A percentile compares a stretch with the other conserved stretches of the same genome.
These are phyloP conservation scores for Momotus momota DNA, from an alignment of 2,797 vertebrate genomes.

Conservation along the genomic window DNA sequence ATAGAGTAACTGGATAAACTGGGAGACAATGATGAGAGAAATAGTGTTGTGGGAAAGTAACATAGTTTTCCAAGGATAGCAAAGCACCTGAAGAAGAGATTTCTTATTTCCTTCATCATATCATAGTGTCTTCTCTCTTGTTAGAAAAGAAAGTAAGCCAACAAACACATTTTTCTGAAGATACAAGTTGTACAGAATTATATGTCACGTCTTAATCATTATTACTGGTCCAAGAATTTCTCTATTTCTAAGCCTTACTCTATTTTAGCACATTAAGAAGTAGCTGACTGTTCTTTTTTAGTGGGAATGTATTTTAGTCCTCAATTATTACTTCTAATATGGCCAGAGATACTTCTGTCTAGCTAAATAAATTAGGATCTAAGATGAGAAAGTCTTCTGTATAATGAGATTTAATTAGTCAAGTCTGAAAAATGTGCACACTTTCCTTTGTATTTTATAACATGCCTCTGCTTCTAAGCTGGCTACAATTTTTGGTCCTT, in stretches of 20 bases:
- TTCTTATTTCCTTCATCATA: not conserved
- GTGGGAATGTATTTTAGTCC: not conserved
- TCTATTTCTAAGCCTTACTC: not conserved
- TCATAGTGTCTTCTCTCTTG: not conserved
- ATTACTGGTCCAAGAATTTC: not conserved
- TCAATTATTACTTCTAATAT: not conserved
- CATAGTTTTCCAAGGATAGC: not conserved
- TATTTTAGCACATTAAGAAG: not conserved
- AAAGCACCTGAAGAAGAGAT: not conserved
- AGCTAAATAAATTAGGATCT: not conserved
- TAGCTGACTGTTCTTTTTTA: not conserved
- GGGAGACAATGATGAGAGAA: not conserved
- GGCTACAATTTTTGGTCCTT: not conserved
- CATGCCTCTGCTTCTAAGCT: not conserved
- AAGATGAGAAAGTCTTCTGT: not conserved
- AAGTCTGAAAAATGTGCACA: not conserved
- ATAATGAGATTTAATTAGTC: not conserved
- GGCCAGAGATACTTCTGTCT: not conserved
- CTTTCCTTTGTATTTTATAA: not conserved
- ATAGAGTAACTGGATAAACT: not conserved
- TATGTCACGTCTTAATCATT: not conserved
- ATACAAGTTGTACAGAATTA: not conserved
- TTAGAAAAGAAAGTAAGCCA: not conserved
- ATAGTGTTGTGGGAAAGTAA: not conserved
- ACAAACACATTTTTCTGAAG: not conserved